Evolutionary conservation across 2,113 vertebrate genomes (phyloP), one percentile per base, ranked within the genome.

Genomic region (Aviceda subcristata): DNA sequence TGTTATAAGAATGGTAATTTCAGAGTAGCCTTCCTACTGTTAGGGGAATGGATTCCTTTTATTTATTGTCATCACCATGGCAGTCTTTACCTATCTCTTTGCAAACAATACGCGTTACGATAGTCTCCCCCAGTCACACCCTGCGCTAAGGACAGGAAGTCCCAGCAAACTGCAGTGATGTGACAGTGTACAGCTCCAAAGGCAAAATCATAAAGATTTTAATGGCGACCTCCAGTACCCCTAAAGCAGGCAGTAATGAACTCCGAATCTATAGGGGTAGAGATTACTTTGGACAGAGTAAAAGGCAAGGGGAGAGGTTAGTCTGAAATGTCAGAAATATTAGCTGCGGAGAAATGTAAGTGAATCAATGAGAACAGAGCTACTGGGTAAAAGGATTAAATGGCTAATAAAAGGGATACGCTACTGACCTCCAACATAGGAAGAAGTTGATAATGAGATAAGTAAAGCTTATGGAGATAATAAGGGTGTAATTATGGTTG

Each of bases 361-460:
- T 94, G 97, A 97, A 98, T 98, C 97, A 97, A 97, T 98, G 97
- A 93, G 95, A 92, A 94, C 23, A 79, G 93, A 97, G 97, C 95
- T 97, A 92, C 87, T 95, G 97, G 98, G 98, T 95, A 98, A 98
- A 98, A 96, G 96, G 97, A 98, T 98, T 98, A 98, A 98, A 97
- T 98, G 96, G 96, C 97, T 98, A 98, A 98, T 98, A 98, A 98
- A 98, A 97, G 97, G 97, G 97, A 95, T 96, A 97, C 72, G 80
- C 96, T 82, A 51, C 96, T 98, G 98, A 98, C 98, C 98, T 98
- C 97, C 98, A 98, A 94, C 96, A 89, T 57, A 92, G 91, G 88
- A 98, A 97, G 97, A 97, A 98, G 97, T 89, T 97, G 96, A 98
- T 98, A 98, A 98, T 98, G 98, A 98, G 98, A 97, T 98, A 98